Base-by-base conservation (phyloP, 2,888 invertebrate species). In the Notodonta ziczac region DNA sequence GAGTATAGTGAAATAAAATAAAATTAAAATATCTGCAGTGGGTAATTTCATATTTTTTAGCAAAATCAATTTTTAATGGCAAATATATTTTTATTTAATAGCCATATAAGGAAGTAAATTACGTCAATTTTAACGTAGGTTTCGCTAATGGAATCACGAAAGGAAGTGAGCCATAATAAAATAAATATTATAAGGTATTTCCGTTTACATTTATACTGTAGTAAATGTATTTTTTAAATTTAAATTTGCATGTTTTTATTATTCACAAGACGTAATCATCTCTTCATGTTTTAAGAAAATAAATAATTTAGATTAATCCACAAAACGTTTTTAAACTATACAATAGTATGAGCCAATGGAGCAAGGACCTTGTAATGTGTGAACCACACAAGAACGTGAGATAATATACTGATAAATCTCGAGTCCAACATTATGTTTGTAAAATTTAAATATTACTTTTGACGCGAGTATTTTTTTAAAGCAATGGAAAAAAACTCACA, bases 301-400 rank as follows among this genome's bases (percentile, higher is more conserved):
- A 35, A 35, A 7, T 7, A 35, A 35, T 35, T 35, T 35, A 35
- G 24, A 24, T 2, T 24, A 24, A 24, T 2, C 24, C 24, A 24
- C 24, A 24, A 24, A 24, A 35, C 9, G 10, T 42, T 42, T 54
- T 67, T 57, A 57, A 57, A 57, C 8, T 16, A 50, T 16, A 58
- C 16, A 16, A 50, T 50, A 16, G 16, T 16, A 50, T 50, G 50
- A 50, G 7, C 14, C 9, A 50, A 50, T 55, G 56, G 60, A 16
- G 56, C 62, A 65, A 52, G 67, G 62, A 62, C 62, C 56, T 61
- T 39, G 39, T 58, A 65, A 69, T 62, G 67, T 69, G 67, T 71
- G 69, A 70, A 73, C 66, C 68, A 56, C 66, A 60, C 71, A 60
- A 63, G 60, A 65, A 71, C 63, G 67, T 61, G 74, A 73, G 71